Evolutionary conservation across 2,888 invertebrate species (phyloP), one percentile per base, ranked within the genome.

Genomic region (Steromphala cineraria): DNA sequence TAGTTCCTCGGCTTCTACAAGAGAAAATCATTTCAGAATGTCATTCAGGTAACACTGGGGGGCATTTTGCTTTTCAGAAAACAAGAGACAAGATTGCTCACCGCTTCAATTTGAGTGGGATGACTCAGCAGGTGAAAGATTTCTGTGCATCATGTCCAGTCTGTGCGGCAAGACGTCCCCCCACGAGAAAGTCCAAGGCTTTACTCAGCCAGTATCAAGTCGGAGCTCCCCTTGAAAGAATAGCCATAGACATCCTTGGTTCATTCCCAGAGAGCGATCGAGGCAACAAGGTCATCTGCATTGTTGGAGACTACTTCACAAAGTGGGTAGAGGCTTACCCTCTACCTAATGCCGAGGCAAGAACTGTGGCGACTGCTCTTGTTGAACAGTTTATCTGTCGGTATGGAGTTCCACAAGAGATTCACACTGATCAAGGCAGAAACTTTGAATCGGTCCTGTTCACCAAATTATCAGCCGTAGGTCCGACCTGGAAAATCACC

Each of bases 161-260:
- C 1, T 77, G 77, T 53, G 19, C 76, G 24, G 52, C 76, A 53
- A n/a, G 56, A 19, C 53, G 55, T 2, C 53, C 53, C 17, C n/a
- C 53, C 17, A 28, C 31, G 17, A 53, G 36, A 31, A 53, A 55
- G 28, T 52, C 55, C 36, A 36, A 46, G 21, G 75, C 75, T 46
- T 52, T 52, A 2, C 75, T 77, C 24, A 19, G n/a, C 28, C 56
- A 40, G 67, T 24, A 21, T 24, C 15, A 3, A 21, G 67, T 28
- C 24, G 67, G 67, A 21, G 67, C 21, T 21, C 53, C 77, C 24
- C 40, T 77, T 53, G 77, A 56, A 28, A 53, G 77, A 17, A 55
- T 77, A 17, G 77, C 77, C 10, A 53, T 77, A 7, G 77, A 77
- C 19, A 55, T 75, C 3, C 36, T 75, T 36, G 75, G 75, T 17